phyloP scores from a whole-genome alignment of 2,888 invertebrate genomes.

The Acrocyrtus sp. region DNA sequence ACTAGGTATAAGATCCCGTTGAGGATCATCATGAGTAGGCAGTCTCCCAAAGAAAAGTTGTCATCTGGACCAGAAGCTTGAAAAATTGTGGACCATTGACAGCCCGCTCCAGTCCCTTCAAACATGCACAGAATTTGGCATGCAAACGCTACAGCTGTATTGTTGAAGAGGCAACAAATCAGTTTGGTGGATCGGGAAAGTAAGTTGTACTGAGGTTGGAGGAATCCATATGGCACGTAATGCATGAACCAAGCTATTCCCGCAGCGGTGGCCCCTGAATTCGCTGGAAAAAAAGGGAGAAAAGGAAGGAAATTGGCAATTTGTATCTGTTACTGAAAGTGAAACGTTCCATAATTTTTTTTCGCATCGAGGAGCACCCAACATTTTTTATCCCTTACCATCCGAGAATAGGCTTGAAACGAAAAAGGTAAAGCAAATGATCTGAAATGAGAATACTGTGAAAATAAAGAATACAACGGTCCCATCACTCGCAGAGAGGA shows the following conservation, averaged over 20 bases:
- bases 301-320: constrained; percentile 18
- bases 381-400: constrained; percentile 72
- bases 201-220: constrained; percentile 67
- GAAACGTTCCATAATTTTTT: constrained; percentile 11
- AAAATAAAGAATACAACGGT: constrained; percentile 77
- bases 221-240: constrained; percentile 78
- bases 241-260: constrained; percentile 81
- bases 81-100: constrained; percentile 75
- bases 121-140: constrained; percentile 78
- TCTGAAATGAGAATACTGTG: constrained; percentile 76
- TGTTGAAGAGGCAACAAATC: constrained; percentile 75
- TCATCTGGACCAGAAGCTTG: constrained; percentile 75
- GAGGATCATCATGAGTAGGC: constrained; percentile 77
- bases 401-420: constrained; percentile 82
- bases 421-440: constrained; percentile 83
- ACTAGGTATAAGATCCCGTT: constrained; percentile 78
- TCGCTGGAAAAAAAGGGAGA: constrained; percentile 71
- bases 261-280: constrained; percentile 80
- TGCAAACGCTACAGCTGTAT: constrained; percentile 84
- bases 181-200: constrained; percentile 71
- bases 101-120: constrained; percentile 73
- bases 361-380: background rate
- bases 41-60: constrained; percentile 75
- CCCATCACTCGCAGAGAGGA: constrained; percentile 77
- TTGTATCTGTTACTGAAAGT: background rate